phyloP scores from a whole-genome alignment of 2,888 invertebrate species.

The Ophioninae sp. region DNA sequence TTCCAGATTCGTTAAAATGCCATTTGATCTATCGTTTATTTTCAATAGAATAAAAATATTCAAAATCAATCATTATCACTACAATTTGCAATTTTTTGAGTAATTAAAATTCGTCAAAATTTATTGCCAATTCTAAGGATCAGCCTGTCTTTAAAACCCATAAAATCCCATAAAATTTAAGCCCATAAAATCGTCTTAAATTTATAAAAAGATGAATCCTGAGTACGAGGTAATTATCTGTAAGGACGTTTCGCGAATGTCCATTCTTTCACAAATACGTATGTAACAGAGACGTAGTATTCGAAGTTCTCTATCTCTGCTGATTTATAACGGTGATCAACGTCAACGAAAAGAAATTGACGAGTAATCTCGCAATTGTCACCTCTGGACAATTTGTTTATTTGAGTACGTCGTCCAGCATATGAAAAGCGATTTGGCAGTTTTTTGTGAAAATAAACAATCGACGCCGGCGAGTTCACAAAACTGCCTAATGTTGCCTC shows the following conservation, averaged over 20 bases:
- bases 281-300: not conserved
- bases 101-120: not conserved
- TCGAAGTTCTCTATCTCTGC: not conserved
- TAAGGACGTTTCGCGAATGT: not conserved
- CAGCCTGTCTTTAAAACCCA: not conserved
- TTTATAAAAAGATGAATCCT: not conserved
- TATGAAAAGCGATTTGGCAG: not conserved
- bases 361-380: not conserved
- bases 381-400: not conserved
- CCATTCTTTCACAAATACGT: not conserved
- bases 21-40: too few relatives aligned
- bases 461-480: not conserved
- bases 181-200: too few relatives aligned
- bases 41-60: too few relatives aligned
- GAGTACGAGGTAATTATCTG: not conserved
- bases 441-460: not conserved
- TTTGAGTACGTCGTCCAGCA: not conserved
- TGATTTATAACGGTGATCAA: not conserved
- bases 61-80: constrained; percentile 1
- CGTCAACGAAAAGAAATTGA: not conserved
- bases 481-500: not conserved
- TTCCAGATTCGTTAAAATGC: too few relatives aligned
- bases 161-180: too few relatives aligned
- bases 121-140: not conserved
- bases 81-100: too few relatives aligned